A percentile compares a stretch with the other conserved stretches of the same genome.
Evolutionary conservation across 2,888 invertebrate genomes (phyloP).

Genomic region (Strigamia crassipes): DNA sequence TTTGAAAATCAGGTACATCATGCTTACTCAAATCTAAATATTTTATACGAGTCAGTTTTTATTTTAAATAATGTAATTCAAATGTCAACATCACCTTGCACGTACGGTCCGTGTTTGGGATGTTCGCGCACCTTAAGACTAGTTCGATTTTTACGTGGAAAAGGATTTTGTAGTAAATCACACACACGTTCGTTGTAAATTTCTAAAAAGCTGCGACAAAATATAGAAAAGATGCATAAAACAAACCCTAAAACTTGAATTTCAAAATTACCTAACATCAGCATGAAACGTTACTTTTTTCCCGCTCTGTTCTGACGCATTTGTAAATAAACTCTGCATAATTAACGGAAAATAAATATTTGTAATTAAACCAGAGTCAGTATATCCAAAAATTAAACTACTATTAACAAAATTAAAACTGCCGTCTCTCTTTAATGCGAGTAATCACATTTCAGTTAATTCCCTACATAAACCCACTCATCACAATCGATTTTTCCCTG

Average conservation of each 20-base stretch:
- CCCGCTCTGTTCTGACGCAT: conserved; percentile 55
- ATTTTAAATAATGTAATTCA: neutral
- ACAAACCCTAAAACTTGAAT: neutral
- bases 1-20: conserved; percentile 64
- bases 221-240: neutral
- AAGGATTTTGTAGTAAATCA: conserved; percentile 65
- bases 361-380: neutral
- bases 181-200: conserved; percentile 71
- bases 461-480: conserved; percentile 13
- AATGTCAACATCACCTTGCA: conserved; percentile 68
- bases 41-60: neutral
- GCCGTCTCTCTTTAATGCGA: neutral
- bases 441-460: conserved; percentile 11
- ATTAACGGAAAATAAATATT: neutral
- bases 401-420: conserved; percentile 15
- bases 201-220: conserved; percentile 61
- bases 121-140: conserved; percentile 75
- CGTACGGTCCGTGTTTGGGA: conserved; percentile 76
- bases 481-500: conserved; percentile 28
- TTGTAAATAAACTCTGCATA: conserved; percentile 57
- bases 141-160: conserved; percentile 57
- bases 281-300: conserved; percentile 56
- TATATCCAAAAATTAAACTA: neutral
- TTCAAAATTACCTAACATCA: conserved; percentile 55
- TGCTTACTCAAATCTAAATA: conserved; percentile 69